phyloP scores from a whole-genome alignment of 2,888 invertebrate genomes.

The Apomyelois bistriatella region DNA sequence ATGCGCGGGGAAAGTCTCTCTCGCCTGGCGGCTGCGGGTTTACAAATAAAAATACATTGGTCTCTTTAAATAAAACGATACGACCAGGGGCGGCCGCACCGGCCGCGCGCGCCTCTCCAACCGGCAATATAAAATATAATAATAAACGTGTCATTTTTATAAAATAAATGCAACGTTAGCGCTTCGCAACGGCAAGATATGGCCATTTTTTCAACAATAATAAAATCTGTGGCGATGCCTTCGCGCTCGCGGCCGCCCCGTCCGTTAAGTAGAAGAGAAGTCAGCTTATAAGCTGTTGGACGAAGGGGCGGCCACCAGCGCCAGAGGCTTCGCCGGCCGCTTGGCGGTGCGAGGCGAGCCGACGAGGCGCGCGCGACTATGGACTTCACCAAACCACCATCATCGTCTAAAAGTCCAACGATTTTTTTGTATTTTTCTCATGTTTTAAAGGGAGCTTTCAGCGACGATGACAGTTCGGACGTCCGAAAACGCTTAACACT shows the following conservation, averaged over 20 bases:
- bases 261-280: slow-evolving; percentile 26
- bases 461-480: slow-evolving; percentile 33
- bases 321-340: slow-evolving; percentile 26
- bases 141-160: slow-evolving; percentile 51
- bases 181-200: slow-evolving; percentile 27
- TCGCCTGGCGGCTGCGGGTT: slow-evolving; percentile 38
- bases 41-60: slow-evolving; percentile 72
- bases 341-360: slow-evolving; percentile 31
- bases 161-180: slow-evolving; percentile 57
- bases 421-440: slow-evolving; percentile 67
- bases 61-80: slow-evolving; percentile 74
- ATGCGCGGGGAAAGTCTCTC: slow-evolving; percentile 24
- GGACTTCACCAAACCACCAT: slow-evolving; percentile 25
- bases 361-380: slow-evolving; percentile 31
- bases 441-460: slow-evolving; percentile 45
- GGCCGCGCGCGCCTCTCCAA: slow-evolving; percentile 40
- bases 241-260: slow-evolving; percentile 28
- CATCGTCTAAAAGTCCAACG: slow-evolving; percentile 28
- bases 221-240: slow-evolving; percentile 26
- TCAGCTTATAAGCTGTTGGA: slow-evolving; percentile 24
- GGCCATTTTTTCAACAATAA: slow-evolving; percentile 26
- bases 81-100: slow-evolving; percentile 56
- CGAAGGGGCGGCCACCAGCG: slow-evolving; percentile 25
- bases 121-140: slow-evolving; percentile 46
- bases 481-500: slow-evolving; percentile 65